phyloP scores from a whole-genome alignment of 2,797 vertebrate species.

The Crenuchus spilurus region DNA sequence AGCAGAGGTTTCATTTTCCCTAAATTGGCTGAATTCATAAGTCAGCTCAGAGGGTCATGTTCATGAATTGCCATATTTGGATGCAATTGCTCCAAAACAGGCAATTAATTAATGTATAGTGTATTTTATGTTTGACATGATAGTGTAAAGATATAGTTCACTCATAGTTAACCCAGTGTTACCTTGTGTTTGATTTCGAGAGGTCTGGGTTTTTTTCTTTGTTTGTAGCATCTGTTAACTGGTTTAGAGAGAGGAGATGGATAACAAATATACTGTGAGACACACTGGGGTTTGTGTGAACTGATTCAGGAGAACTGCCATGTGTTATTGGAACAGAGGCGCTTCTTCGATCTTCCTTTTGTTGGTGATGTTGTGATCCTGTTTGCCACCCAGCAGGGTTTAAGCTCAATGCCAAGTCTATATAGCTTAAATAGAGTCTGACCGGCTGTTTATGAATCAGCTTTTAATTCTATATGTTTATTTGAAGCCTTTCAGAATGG shows the following conservation, averaged over 20 bases:
- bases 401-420: conserved; percentile 17
- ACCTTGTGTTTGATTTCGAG: not conserved
- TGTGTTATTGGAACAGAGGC: conserved; percentile 22
- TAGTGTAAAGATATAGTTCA: conserved; percentile 30
- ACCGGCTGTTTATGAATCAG: conserved; percentile 10
- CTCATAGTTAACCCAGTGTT: conserved; percentile 20
- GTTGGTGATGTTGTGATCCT: conserved; percentile 27
- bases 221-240: conserved; percentile 1
- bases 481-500: not conserved
- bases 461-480: conserved; percentile 17
- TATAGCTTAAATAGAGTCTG: not conserved
- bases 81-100: conserved; percentile 9
- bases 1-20: conserved; percentile 13
- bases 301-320: conserved; percentile 9
- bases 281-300: not conserved
- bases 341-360: conserved; percentile 27
- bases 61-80: not conserved
- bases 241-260: not conserved
- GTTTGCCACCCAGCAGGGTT: conserved; percentile 21
- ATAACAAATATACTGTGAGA: conserved; percentile 5
- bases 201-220: conserved; percentile 13
- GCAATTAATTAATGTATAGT: conserved; percentile 32
- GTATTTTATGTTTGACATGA: conserved; percentile 28
- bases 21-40: not conserved
- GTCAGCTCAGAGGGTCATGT: not conserved